Evolutionary conservation across 1,140 invertebrate genomes (phyloP).

Genomic region (Anastatus disparis): DNA sequence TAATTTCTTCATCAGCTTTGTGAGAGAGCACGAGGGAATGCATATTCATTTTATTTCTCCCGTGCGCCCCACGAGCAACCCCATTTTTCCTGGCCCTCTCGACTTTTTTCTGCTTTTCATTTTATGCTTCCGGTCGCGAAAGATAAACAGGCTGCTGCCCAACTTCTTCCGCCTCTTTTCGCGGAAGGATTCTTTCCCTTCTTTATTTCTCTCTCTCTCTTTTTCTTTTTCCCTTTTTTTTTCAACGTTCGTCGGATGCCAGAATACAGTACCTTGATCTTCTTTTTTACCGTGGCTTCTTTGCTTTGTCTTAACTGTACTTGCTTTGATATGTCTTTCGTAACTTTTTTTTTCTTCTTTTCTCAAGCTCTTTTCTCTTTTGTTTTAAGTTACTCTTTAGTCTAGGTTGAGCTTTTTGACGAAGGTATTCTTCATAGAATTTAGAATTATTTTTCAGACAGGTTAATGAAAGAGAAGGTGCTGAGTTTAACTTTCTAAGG

Average conservation of each 20-base stretch:
- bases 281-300: slow-evolving; percentile 16
- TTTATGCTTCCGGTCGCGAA: slow-evolving; percentile 35
- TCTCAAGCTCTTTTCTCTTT: too few relatives aligned
- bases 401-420: too few relatives aligned
- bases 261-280: too few relatives aligned
- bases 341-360: too few relatives aligned
- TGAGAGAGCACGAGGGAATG: background rate
- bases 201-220: background rate
- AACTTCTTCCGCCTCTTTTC: slow-evolving; percentile 22
- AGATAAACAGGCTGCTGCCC: slow-evolving; percentile 41
- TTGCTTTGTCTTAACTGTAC: background rate
- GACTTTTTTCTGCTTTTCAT: slow-evolving; percentile 16
- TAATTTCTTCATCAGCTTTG: slow-evolving; percentile 35
- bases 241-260: background rate
- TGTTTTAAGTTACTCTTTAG: too few relatives aligned
- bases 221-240: background rate
- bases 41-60: slow-evolving; percentile 41
- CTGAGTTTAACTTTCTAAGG: too few relatives aligned
- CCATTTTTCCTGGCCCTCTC: slow-evolving; percentile 31
- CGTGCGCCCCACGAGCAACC: background rate
- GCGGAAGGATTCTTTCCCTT: background rate
- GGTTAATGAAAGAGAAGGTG: too few relatives aligned
- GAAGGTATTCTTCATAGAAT: too few relatives aligned
- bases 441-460: too few relatives aligned
- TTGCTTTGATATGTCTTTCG: too few relatives aligned